Percentiles rank a stretch among this genome's conserved stretches.
Evolutionary conservation across 2,797 vertebrate genomes (phyloP).

Genomic region (Geotrypetes seraphini): DNA sequence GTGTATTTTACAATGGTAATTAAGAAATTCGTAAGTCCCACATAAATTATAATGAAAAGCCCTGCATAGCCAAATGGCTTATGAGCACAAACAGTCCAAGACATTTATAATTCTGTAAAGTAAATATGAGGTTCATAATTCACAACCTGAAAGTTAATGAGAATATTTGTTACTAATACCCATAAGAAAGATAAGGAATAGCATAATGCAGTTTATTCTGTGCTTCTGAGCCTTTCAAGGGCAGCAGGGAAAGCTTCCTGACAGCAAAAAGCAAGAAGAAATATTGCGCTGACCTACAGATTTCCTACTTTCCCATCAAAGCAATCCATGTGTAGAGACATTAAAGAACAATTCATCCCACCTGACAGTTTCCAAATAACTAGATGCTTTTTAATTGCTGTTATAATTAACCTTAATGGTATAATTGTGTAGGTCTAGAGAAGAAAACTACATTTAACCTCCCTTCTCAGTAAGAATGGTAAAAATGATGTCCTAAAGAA

Average conservation of each 20-base stretch:
- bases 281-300: slow-evolving; percentile 47
- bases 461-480: slow-evolving; percentile 20
- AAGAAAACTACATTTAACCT: slow-evolving; percentile 34
- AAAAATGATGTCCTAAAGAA: background rate
- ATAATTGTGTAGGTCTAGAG: slow-evolving; percentile 40
- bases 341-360: slow-evolving; percentile 52
- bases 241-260: slow-evolving; percentile 40
- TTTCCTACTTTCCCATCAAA: slow-evolving; percentile 45
- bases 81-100: slow-evolving; percentile 14
- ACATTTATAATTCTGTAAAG: slow-evolving; percentile 45
- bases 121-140: slow-evolving; percentile 47
- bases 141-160: slow-evolving; percentile 46
- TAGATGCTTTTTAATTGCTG: slow-evolving; percentile 67
- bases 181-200: slow-evolving; percentile 51
- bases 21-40: slow-evolving; percentile 10
- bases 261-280: slow-evolving; percentile 49
- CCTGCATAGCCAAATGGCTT: slow-evolving; percentile 14
- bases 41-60: slow-evolving; percentile 3
- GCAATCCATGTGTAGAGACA: slow-evolving; percentile 46
- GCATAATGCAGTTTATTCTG: slow-evolving; percentile 39
- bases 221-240: slow-evolving; percentile 44
- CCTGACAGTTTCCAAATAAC: slow-evolving; percentile 55
- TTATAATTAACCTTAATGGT: slow-evolving; percentile 71
- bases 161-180: slow-evolving; percentile 51
- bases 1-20: slow-evolving; percentile 1